Percentiles rank a stretch among this genome's conserved stretches.
phyloP scores from a whole-genome alignment of 2,888 invertebrate genomes.

The Noctua janthina region DNA sequence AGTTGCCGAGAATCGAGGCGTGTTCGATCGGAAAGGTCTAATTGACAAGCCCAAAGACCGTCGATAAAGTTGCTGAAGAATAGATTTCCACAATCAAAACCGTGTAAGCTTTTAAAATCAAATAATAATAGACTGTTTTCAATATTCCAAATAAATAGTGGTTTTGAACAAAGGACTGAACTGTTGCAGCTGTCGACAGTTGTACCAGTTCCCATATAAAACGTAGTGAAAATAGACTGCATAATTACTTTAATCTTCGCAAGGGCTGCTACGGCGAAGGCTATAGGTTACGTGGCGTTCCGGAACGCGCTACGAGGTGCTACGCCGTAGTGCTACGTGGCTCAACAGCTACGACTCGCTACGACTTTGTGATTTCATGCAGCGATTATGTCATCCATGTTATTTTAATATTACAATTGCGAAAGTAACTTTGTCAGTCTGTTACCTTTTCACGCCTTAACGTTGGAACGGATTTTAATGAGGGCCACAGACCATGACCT shows the following conservation, averaged over 20 bases:
- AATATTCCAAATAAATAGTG: not conserved
- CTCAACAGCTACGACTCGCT: not conserved
- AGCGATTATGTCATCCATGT: not conserved
- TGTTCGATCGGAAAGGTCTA: not conserved
- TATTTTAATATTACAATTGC: not conserved
- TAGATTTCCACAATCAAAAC: not conserved
- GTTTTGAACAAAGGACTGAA: not conserved
- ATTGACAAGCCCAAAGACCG: not conserved
- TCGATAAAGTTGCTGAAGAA: not conserved
- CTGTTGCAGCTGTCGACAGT: conserved; percentile 2
- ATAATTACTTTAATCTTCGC: conserved; percentile 1
- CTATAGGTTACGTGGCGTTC: not conserved
- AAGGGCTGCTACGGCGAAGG: not conserved
- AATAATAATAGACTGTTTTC: not conserved
- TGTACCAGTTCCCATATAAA: conserved; percentile 11
- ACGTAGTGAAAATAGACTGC: not conserved
- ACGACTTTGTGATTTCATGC: not conserved
- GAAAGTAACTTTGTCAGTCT: not conserved
- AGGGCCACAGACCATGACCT: not conserved
- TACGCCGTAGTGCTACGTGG: conserved; percentile 1
- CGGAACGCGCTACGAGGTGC: not conserved
- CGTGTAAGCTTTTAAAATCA: not conserved
- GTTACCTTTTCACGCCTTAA: not conserved
- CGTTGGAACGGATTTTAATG: not conserved
- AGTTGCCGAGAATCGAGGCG: not conserved